Base-by-base conservation (phyloP, 1,140 invertebrate genomes). In the Heliconius hewitsoni region DNA sequence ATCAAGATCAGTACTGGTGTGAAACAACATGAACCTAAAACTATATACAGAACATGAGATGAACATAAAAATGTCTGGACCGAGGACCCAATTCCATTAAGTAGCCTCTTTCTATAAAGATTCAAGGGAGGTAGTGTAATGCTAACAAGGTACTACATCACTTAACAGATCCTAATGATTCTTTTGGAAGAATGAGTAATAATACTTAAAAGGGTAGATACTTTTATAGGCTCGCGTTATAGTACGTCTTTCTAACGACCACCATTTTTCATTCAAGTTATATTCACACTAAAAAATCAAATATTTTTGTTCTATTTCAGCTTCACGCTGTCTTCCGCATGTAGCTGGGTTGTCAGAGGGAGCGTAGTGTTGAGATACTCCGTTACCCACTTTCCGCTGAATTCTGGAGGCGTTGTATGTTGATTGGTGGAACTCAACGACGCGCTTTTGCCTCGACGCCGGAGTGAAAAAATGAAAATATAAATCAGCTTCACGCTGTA, bases 11-110 rank as follows among this genome's bases (percentile, higher is more conserved):
- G 50, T 19, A 52, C 19, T 19, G 50, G 18, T 52, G 1, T 52
- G 50, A 13, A 13, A 46, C 13, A 46, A 46, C 42, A 46, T 46
- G 9, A 46, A 46, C 11, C 42, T 46, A 3, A 23, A 46, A 46
- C n/a, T 60, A 13, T 66, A 66, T 30, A 66, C 23, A 57, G 11
- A 66, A 30, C 4, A 66, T 30, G 6, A 66, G 60, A 66, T 30
- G 13, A 66, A 66, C 23, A 30, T 66, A 66, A 66, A 66, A 27
- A 5, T 66, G 60, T 66, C 60, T 66, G 30, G 27, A 66, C 60
- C 9, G 60, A 66, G 60, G 30, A 66, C 60, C 27, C 60, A 66
- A 66, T 66, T 66, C 13, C 27, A 30, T 66, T 66, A 66, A 66
- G 60, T 66, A 30, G 60, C 60, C 60, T 3, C n/a, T 0, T 66